Evolutionary conservation across 2,113 vertebrate genomes (phyloP).

Genomic region (Anguilla rostrata): DNA sequence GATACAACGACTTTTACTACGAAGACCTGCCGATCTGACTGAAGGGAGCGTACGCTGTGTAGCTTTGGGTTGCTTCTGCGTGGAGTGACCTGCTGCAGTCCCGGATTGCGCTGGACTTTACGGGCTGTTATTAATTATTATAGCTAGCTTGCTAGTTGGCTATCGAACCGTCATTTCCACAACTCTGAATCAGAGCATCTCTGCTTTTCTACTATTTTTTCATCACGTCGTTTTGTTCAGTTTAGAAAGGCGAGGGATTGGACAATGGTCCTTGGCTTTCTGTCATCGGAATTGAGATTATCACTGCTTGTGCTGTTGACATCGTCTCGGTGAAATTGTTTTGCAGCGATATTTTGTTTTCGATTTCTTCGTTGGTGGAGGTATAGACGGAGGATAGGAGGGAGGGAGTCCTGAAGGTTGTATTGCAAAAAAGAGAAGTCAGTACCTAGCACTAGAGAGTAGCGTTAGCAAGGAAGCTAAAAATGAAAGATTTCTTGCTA

Average conservation of each 20-base stretch:
- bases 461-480: not conserved
- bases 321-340: conserved; percentile 22
- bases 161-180: conserved; percentile 29
- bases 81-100: conserved; percentile 65
- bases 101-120: conserved; percentile 44
- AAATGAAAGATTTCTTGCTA: conserved; percentile 8
- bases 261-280: conserved; percentile 11
- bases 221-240: conserved; percentile 18
- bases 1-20: conserved; percentile 52
- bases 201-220: conserved; percentile 27
- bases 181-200: conserved; percentile 41
- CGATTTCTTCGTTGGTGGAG: conserved; percentile 36
- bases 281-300: conserved; percentile 28
- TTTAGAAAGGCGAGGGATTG: not conserved
- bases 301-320: conserved; percentile 21
- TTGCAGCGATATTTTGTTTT: conserved; percentile 37
- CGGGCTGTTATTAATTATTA: conserved; percentile 35
- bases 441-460: not conserved
- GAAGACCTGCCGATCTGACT: conserved; percentile 28
- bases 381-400: conserved; percentile 25
- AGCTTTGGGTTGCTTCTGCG: conserved; percentile 36
- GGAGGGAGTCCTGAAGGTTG: conserved; percentile 24
- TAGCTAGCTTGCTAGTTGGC: conserved; percentile 6
- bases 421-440: conserved; percentile 37
- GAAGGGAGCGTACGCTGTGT: conserved; percentile 22